Evolutionary conservation across 2,888 invertebrate genomes (phyloP), one percentile per base, ranked within the genome.

Genomic region (Leptodirus hochenwartii): DNA sequence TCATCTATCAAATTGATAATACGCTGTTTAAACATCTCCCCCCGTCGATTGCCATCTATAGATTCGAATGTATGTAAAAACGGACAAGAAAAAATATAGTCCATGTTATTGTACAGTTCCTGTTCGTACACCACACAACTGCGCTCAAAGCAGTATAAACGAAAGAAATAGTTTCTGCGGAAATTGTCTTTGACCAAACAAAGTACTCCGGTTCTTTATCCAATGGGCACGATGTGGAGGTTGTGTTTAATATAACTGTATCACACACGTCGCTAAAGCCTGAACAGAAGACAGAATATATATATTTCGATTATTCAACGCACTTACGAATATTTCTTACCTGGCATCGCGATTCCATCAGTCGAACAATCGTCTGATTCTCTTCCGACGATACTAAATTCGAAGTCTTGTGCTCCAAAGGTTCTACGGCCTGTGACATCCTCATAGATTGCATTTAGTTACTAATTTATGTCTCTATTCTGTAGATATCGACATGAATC

Each of bases 51-150:
- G n/a, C n/a, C n/a, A n/a, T n/a, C n/a, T n/a, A n/a, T n/a, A n/a
- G n/a, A n/a, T 59, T 95, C 93, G 56, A 95, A 95, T 6, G 84
- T 82, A 48, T 93, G 81, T 43, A 95, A 71, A 56, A 76, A 88
- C 2, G 75, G 62, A 36, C 74, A 58, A 1, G 82, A 77, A 38
- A 70, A 69, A 44, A 75, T 73, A 53, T 93, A 85, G 40, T 81
- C 75, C 56, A 95, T 82, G 46, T 78, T 73, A 49, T 78, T 78
- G 58, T 95, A 95, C 27, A 93, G 66, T 56, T 93, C 91, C 49
- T 95, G 93, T 54, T 95, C 90, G 88, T 91, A 93, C 28, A 88
- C 63, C 61, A 81, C 63, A 25, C 64, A 58, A 44, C 72, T 74
- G 40, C 75, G 66, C 44, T 71, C 73, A 25, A 84, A 61, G 49